Evolutionary conservation across 1,140 invertebrate genomes (phyloP).

Genomic region (Drosophila nebulosa): DNA sequence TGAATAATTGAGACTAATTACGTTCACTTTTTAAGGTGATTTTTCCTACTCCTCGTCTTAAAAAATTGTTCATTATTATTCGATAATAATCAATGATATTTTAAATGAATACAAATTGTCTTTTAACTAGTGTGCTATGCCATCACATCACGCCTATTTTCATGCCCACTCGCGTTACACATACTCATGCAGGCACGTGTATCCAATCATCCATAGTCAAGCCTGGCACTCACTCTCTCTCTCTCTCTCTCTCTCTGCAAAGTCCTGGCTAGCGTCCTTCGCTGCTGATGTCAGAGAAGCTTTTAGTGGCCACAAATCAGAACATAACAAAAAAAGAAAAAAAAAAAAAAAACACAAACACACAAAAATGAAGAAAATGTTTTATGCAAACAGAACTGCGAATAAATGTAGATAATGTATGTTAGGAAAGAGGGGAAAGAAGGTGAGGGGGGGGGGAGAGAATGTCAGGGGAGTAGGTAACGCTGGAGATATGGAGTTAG

Average conservation of each 20-base stretch:
- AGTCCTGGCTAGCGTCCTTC: conserved; percentile 40
- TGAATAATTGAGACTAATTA: too few species aligned
- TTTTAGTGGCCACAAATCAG: conserved; percentile 72
- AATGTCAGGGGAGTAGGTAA: background rate
- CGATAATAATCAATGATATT: too few species aligned
- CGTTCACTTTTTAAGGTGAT: too few species aligned
- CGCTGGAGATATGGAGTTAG: conserved; percentile 1
- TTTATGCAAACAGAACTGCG: conserved; percentile 53
- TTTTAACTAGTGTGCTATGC: conserved; percentile 18
- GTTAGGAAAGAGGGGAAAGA: background rate
- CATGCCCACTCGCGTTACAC: background rate
- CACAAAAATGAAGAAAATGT: conserved; percentile 19
- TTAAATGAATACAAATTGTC: background rate
- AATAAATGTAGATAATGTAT: conserved; percentile 12
- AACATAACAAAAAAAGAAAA: conserved; percentile 14
- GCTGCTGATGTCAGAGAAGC: conserved; percentile 64
- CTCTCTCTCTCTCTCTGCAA: background rate
- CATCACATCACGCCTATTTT: background rate
- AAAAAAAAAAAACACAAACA: background rate
- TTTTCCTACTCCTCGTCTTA: too few species aligned
- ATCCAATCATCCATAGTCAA: conserved; percentile 31
- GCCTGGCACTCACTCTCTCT: background rate
- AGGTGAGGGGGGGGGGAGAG: too few species aligned
- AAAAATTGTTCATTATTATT: too few species aligned
- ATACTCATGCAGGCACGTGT: conserved; percentile 38